Conservation (phyloP, 64 coral and sea anemone species). For the Stylophora pistillata region DNA sequence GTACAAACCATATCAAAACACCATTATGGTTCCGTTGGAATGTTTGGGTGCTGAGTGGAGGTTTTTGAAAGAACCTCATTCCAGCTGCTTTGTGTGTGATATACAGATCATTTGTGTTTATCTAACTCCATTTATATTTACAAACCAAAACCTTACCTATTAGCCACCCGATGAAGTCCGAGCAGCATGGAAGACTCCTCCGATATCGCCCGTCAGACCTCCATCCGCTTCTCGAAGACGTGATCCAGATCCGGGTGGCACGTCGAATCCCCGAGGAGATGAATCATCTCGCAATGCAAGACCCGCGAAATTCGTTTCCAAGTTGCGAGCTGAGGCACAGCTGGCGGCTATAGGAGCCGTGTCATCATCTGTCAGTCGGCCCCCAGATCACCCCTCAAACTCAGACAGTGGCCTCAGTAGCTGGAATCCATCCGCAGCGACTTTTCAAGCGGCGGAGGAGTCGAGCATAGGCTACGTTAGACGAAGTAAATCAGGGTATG, state of each 20-base stretch:
- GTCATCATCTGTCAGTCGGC: conserved; percentile 1
- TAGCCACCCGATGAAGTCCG: conserved; percentile 58
- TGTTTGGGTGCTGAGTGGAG: too few relatives aligned
- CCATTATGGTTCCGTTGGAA: too few relatives aligned
- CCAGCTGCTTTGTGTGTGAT: too few relatives aligned
- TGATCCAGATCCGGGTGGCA: conserved; percentile 5
- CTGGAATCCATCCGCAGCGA: not conserved
- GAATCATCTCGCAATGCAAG: conserved; percentile 16
- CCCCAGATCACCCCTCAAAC: not conserved
- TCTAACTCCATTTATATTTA: not conserved
- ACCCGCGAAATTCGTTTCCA: conserved; percentile 68
- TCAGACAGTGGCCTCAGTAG: conserved; percentile 41
- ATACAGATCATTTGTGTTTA: not conserved
- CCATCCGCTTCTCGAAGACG: conserved; percentile 63
- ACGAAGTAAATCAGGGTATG: not conserved
- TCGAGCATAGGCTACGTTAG: not conserved
- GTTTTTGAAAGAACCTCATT: too few relatives aligned
- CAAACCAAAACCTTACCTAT: not conserved
- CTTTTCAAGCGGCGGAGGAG: not conserved
- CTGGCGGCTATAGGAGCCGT: conserved; percentile 51
- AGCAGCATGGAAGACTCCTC: conserved; percentile 86
- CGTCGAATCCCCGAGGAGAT: not conserved
- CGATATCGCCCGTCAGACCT: conserved; percentile 75
- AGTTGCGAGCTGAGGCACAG: conserved; percentile 76
- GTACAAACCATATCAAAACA: too few relatives aligned